Percentiles rank a stretch among this genome's conserved stretches.
Conservation (phyloP, 64 coral and sea anemone species). For the Porites australiensis region DNA sequence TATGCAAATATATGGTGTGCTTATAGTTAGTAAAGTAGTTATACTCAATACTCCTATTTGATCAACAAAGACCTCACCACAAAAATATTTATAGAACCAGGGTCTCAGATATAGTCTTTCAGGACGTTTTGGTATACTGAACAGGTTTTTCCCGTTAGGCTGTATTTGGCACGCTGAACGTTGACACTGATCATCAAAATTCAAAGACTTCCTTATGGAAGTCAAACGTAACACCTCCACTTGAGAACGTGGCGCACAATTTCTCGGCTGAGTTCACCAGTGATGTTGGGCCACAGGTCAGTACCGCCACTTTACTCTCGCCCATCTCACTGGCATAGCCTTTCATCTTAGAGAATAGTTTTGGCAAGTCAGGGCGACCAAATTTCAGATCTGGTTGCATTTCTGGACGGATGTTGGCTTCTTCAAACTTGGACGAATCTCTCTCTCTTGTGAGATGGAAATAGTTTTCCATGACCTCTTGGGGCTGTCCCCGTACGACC, state of each 20-base stretch:
- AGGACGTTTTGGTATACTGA: no score
- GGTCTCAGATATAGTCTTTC: no score
- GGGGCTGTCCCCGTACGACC: conserved; percentile 39
- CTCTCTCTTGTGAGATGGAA: conserved; percentile 82
- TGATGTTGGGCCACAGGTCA: conserved; percentile 69
- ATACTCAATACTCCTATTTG: no score
- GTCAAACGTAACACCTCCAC: conserved; percentile 70
- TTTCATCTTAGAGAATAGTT: conserved; percentile 74
- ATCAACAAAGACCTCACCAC: no score
- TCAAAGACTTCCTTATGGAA: conserved; percentile 88
- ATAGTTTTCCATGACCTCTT: conserved; percentile 63
- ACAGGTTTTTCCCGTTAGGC: no score
- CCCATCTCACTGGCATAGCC: conserved; percentile 26
- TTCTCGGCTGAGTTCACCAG: conserved; percentile 67
- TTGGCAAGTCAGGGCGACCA: conserved; percentile 68
- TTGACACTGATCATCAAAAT: conserved; percentile 26
- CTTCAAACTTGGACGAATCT: conserved; percentile 72
- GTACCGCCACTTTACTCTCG: conserved; percentile 58
- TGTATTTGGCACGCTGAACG: no score
- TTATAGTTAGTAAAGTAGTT: no score
- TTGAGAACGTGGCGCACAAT: conserved; percentile 63
- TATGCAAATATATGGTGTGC: no score
- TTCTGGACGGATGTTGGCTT: conserved; percentile 75
- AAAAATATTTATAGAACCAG: no score
- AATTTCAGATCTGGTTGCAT: conserved; percentile 66